Evolutionary conservation across 2,797 vertebrate species (phyloP).

Genomic region (Bovichtus diacanthus): DNA sequence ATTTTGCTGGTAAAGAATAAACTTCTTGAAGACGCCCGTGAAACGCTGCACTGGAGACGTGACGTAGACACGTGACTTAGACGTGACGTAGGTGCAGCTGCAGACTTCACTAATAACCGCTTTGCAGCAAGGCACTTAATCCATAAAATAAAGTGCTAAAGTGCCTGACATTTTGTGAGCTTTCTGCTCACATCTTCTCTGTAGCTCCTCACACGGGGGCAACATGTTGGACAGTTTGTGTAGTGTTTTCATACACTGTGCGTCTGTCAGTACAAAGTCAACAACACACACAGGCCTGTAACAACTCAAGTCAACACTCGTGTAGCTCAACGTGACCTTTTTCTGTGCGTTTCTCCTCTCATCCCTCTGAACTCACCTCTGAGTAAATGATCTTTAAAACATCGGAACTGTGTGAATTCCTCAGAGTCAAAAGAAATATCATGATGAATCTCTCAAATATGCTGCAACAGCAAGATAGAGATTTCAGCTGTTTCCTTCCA

Average conservation of each 20-base stretch:
- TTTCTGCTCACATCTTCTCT: constrained; percentile 4
- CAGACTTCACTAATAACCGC: not conserved
- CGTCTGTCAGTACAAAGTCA: constrained; percentile 44
- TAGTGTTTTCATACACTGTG: not conserved
- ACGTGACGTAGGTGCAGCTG: too few relatives aligned
- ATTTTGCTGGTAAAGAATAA: not conserved
- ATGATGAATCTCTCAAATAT: constrained; percentile 47
- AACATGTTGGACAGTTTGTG: constrained; percentile 27
- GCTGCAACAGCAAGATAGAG: constrained; percentile 54
- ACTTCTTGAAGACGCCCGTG: not conserved
- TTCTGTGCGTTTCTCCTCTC: constrained; percentile 20
- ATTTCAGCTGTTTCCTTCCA: constrained; percentile 52
- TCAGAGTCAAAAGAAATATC: constrained; percentile 37
- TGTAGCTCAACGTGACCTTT: constrained; percentile 18
- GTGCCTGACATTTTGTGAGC: not conserved
- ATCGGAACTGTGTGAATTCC: constrained; percentile 42
- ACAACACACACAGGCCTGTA: not conserved
- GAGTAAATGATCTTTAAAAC: constrained; percentile 60
- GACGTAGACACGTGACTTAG: too few relatives aligned
- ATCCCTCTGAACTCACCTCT: constrained; percentile 27
- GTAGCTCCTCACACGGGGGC: constrained; percentile 12
- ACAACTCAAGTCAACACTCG: constrained; percentile 5
- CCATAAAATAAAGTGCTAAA: not conserved
- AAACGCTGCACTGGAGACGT: not conserved
- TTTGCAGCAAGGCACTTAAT: not conserved